Conservation (phyloP, 2,888 invertebrate species). For the Sepiola atlantica region DNA sequence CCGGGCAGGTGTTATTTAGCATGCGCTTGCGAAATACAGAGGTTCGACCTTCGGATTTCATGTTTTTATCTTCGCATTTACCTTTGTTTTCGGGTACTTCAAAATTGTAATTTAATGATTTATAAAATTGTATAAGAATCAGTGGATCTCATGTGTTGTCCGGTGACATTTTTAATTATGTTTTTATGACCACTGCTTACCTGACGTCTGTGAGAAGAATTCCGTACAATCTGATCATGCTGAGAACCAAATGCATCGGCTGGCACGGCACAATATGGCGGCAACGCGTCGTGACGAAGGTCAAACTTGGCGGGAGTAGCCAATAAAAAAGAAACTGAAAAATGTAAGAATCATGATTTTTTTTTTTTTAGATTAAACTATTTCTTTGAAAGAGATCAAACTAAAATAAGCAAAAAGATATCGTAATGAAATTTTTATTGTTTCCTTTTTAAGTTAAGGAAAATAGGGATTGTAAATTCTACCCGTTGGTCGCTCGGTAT, state of each 20-base stretch:
- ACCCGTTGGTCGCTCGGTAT: too few relatives aligned
- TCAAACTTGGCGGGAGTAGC: slow-evolving; percentile 72
- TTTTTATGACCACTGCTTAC: slow-evolving; percentile 53
- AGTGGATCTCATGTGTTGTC: too few relatives aligned
- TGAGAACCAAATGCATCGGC: slow-evolving; percentile 71
- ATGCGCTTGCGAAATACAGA: too few relatives aligned
- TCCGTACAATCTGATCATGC: slow-evolving; percentile 71
- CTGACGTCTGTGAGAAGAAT: slow-evolving; percentile 72
- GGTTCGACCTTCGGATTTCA: too few relatives aligned
- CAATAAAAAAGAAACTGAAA: slow-evolving; percentile 73
- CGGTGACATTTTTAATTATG: not conserved
- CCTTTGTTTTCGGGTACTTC: too few relatives aligned
- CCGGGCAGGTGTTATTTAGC: too few relatives aligned
- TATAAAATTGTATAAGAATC: too few relatives aligned
- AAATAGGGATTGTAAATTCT: too few relatives aligned
- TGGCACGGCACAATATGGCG: slow-evolving; percentile 69
- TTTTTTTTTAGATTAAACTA: not conserved
- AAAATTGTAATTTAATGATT: too few relatives aligned
- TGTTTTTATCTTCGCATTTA: too few relatives aligned
- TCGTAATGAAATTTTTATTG: not conserved
- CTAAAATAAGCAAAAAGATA: not conserved
- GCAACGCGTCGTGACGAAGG: slow-evolving; percentile 71
- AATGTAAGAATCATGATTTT: not conserved
- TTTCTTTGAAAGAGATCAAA: not conserved
- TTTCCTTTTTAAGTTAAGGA: not conserved